Evolutionary conservation across 2,888 invertebrate species (phyloP), one percentile per base, ranked within the genome.

Genomic region (Ramazzottius varieornatus): DNA sequence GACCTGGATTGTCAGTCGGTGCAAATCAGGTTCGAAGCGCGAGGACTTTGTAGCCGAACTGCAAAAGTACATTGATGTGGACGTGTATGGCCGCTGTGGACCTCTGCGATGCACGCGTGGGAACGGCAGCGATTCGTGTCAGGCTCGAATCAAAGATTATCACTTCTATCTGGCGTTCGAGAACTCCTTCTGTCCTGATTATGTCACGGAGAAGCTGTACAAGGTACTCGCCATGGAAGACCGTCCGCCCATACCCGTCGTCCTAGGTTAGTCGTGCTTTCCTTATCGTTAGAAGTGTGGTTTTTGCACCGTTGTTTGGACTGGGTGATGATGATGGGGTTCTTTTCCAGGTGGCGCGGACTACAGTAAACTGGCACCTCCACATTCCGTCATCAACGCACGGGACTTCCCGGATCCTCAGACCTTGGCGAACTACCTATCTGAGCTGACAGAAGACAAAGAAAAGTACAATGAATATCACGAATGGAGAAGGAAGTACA

Each of bases 341-440:
- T n/a, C n/a, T n/a, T n/a, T n/a, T n/a, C n/a, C n/a, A n/a, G n/a
- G n/a, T n/a, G n/a, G n/a, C n/a, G n/a, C n/a, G n/a, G n/a, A n/a
- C n/a, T n/a, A n/a, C n/a, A n/a, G n/a, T n/a, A n/a, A n/a, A n/a
- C n/a, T n/a, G n/a, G n/a, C n/a, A n/a, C 70, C 69, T 2, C 64
- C 66, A 33, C 24, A 65, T 32, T 67, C 70, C 1, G 69, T 65
- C 33, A 69, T 70, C 32, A 65, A 69, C 46, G 66, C 67, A 0
- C 46, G 65, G 0, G 66, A 69, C 32, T 70, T 69, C 20, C 4
- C n/a, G 1, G 16, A 46, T 8, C 29, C 34, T 32, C 8, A 2
- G 32, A 2, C 65, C 2, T 54, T 66, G 20, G 46, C 33, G 1
- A 29, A 32, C 24, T 46, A 65, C 63, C 54, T 66, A 13, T 24